phyloP scores from a whole-genome alignment of 2,113 vertebrate genomes.

The Macroglossus sobrinus region DNA sequence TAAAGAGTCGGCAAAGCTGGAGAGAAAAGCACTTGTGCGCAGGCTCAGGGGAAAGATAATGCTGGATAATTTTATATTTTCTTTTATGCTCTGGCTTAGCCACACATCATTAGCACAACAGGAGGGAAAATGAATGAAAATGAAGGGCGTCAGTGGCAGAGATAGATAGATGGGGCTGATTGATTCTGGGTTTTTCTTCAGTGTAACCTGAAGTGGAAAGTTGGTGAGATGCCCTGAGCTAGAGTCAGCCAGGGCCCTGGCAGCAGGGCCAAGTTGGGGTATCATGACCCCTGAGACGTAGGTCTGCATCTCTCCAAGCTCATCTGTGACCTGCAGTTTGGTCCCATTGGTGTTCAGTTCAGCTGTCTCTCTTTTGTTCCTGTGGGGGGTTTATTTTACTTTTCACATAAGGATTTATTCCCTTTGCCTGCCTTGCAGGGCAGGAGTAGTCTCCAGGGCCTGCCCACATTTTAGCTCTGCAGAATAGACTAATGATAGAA shows the following conservation, averaged over 20 bases:
- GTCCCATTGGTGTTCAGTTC: background rate
- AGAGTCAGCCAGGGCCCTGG: background rate
- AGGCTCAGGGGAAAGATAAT: constrained; percentile 45
- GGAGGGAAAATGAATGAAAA: constrained; percentile 60
- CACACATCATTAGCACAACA: constrained; percentile 63
- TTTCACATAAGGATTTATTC: background rate
- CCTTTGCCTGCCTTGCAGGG: background rate
- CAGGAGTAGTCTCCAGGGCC: background rate
- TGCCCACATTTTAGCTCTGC: background rate
- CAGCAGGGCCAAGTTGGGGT: too few species aligned
- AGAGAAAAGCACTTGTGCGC: background rate
- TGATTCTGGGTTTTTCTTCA: constrained; percentile 33
- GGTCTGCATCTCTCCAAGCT: background rate
- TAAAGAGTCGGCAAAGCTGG: background rate
- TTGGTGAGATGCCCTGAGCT: constrained; percentile 14
- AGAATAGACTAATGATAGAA: background rate
- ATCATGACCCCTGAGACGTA: background rate
- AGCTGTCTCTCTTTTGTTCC: background rate
- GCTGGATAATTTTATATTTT: constrained; percentile 58
- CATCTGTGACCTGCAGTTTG: background rate
- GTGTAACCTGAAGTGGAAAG: constrained; percentile 54
- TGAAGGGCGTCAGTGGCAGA: constrained; percentile 51
- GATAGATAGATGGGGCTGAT: constrained; percentile 49
- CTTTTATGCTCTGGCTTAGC: constrained; percentile 61
- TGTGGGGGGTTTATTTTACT: background rate